These are phyloP conservation scores for Nyctereutes procyonoides DNA, from an alignment of 2,113 vertebrate species.

Conservation along the genomic window DNA sequence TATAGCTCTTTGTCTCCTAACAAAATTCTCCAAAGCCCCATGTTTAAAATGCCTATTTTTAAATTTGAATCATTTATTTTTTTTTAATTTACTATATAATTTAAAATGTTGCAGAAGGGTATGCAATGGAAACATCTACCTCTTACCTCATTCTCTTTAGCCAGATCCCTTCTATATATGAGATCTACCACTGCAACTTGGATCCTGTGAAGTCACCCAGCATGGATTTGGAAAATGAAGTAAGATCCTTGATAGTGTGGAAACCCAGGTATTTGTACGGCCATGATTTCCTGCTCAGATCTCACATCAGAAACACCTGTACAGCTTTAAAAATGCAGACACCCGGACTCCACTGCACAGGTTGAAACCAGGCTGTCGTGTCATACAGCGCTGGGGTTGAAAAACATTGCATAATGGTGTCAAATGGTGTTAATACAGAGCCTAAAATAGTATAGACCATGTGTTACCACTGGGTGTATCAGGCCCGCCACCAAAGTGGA, in stretches of 20 bases:
- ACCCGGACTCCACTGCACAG: background rate
- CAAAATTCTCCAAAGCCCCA: background rate
- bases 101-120: background rate
- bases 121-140: background rate
- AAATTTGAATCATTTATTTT: background rate
- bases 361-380: background rate
- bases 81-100: background rate
- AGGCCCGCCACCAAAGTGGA: background rate
- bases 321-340: background rate
- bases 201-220: background rate
- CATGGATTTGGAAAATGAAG: background rate
- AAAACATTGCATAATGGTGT: background rate
- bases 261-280: background rate
- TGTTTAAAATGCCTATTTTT: background rate
- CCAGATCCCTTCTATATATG: background rate
- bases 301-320: background rate
- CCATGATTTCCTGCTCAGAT: background rate
- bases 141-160: background rate
- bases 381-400: background rate
- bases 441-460: background rate
- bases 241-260: background rate
- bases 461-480: fast-evolving
- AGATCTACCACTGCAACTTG: too few relatives aligned
- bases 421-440: background rate
- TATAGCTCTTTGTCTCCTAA: background rate